Percentiles rank a stretch among this genome's conserved stretches.
Conservation (phyloP, 2,797 vertebrate genomes). For the Okamejei kenojei region DNA sequence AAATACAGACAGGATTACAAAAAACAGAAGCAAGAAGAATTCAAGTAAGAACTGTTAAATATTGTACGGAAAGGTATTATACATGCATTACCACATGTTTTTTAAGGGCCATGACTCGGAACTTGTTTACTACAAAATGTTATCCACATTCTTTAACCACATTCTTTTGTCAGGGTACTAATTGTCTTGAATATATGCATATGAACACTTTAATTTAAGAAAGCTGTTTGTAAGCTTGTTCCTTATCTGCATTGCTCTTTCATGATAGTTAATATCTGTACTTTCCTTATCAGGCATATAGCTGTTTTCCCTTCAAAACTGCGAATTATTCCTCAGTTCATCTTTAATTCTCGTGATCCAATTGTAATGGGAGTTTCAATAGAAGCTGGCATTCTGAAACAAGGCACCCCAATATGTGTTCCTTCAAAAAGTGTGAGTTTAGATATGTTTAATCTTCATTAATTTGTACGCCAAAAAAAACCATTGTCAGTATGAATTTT, state of each 20-base stretch:
- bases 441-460: neutral
- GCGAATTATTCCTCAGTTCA: conserved; percentile 89
- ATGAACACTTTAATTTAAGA: neutral
- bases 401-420: conserved; percentile 87
- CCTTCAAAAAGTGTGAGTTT: conserved; percentile 88
- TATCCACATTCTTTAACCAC: neutral
- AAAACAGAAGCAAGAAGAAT: conserved; percentile 97
- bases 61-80: neutral
- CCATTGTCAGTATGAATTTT: neutral
- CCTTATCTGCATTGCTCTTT: no score
- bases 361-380: conserved; percentile 88
- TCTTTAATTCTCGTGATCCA: conserved; percentile 96
- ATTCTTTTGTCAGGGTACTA: conserved; percentile 24
- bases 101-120: neutral
- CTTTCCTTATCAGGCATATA: conserved; percentile 63
- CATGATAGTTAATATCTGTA: neutral
- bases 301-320: conserved; percentile 94
- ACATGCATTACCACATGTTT: neutral
- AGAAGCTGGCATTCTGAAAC: conserved; percentile 81
- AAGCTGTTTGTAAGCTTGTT: neutral
- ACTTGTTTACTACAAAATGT: neutral
- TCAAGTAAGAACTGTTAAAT: conserved; percentile 67
- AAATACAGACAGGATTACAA: conserved; percentile 97
- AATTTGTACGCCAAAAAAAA: neutral
- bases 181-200: neutral